phyloP scores from a whole-genome alignment of 2,888 invertebrate species.

The Crocallis elinguaria region DNA sequence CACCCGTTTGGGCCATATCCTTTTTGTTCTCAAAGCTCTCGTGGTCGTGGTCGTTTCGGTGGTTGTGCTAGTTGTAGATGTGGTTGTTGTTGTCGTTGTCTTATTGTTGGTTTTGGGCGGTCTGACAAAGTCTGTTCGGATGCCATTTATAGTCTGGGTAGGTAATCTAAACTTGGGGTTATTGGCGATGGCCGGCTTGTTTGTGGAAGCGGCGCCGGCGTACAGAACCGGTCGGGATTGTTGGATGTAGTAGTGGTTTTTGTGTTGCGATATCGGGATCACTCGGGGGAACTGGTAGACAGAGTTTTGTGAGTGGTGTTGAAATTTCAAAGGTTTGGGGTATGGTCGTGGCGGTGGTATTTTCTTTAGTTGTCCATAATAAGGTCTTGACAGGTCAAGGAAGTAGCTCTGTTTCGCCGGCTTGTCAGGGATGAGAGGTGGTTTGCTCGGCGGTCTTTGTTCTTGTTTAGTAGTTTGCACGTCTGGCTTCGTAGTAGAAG shows the following conservation, averaged over 20 bases:
- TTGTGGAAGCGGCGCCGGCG: constrained; percentile 60
- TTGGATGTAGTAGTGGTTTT: constrained; percentile 51
- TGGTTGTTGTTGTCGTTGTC: constrained; percentile 53
- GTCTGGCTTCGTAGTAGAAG: constrained; percentile 42
- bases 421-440: constrained; percentile 63
- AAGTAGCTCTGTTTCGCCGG: constrained; percentile 48
- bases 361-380: constrained; percentile 55
- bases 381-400: constrained; percentile 53
- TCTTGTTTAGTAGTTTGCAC: constrained; percentile 55
- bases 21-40: constrained; percentile 69
- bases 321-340: constrained; percentile 51
- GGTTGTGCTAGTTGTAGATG: constrained; percentile 51
- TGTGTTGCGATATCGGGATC: constrained; percentile 59
- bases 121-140: constrained; percentile 64
- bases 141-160: constrained; percentile 72
- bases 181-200: constrained; percentile 55
- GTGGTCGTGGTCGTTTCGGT: constrained; percentile 65
- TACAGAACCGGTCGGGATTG: constrained; percentile 54
- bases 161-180: constrained; percentile 70
- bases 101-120: constrained; percentile 60
- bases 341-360: constrained; percentile 56
- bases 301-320: constrained; percentile 57
- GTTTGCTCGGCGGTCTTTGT: constrained; percentile 66
- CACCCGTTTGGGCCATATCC: constrained; percentile 75
- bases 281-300: constrained; percentile 69